Conservation (phyloP, 2,113 vertebrate species). For the Cygnus atratus region DNA sequence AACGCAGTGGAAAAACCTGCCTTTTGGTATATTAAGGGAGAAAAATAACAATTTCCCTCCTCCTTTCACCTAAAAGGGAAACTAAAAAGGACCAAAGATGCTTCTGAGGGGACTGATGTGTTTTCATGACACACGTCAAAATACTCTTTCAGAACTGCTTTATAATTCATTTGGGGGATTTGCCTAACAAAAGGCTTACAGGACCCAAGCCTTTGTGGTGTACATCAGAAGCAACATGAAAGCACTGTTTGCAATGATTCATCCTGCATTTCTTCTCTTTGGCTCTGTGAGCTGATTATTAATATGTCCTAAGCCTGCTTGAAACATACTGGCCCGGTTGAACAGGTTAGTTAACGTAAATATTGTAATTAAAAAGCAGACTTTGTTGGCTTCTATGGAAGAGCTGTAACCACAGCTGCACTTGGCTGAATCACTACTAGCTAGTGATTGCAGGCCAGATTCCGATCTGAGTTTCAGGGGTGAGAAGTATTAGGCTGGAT, state of each 20-base stretch:
- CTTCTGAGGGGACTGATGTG: background rate
- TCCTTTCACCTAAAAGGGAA: background rate
- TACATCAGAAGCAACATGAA: constrained; percentile 66
- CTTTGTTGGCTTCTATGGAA: background rate
- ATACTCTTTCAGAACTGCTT: constrained; percentile 41
- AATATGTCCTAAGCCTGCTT: background rate
- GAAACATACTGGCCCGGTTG: background rate
- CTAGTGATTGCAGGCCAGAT: background rate
- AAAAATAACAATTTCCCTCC: background rate
- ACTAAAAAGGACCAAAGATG: background rate
- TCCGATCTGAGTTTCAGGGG: constrained; percentile 37
- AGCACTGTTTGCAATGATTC: constrained; percentile 39
- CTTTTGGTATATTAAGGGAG: background rate
- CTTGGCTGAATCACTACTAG: constrained; percentile 9
- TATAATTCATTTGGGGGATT: constrained; percentile 51
- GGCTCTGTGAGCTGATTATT: constrained; percentile 12
- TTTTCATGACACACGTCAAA: constrained; percentile 40
- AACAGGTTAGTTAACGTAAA: constrained; percentile 38
- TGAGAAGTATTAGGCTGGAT: background rate
- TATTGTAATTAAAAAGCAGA: constrained; percentile 51
- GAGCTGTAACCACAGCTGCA: background rate
- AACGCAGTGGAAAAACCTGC: background rate
- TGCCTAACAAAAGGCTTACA: constrained; percentile 60
- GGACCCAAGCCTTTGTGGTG: constrained; percentile 47
- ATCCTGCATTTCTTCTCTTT: constrained; percentile 17